Base-by-base conservation (phyloP, 1,140 invertebrate species). In the Palaemon carinicauda region DNA sequence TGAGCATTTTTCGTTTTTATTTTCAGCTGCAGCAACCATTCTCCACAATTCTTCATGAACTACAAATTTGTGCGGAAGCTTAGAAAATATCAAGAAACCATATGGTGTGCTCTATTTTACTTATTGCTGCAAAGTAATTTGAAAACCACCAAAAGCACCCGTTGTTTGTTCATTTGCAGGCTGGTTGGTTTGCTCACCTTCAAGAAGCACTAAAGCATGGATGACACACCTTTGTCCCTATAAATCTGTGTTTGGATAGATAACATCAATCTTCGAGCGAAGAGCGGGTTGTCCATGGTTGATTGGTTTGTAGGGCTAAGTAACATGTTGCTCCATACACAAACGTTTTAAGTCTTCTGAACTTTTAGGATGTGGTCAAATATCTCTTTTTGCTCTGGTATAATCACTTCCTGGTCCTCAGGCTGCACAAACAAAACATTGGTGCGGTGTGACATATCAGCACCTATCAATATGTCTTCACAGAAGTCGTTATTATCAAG, bases 91-190 rank as follows among this genome's bases (percentile, higher is more conserved):
- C 9, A 41, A 9, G 33, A 41, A 41, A 41, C 9, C 3, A 9
- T 77, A 77, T 77, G 74, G 74, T 77, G 33, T 77, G 74, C 33
- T 77, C 74, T 77, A 41, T 77, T 41, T 41, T 5, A n/a, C 21
- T 41, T 77, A 2, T 77, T 77, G 33, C 33, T 41, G 74, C 74
- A 77, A 4, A 77, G 74, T 77, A n/a, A 77, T 31, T 31, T 77
- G 74, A 77, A 77, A 77, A 4, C 29, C 33, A 60, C 54, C 54
- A 60, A 60, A 60, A 4, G 3, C 54, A 60, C 3, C 14, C 14
- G 54, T 60, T 60, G n/a, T n/a, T n/a, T 60, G 54, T 60, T 60
- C 54, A 60, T 60, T 14, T 4, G 54, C 21, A 60, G 54, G 54
- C 54, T 4, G 17, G 54, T 14, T 60, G 2, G 54, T 14, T 60